Conservation (phyloP, 1,140 invertebrate species). For the Drosophila tristis region DNA sequence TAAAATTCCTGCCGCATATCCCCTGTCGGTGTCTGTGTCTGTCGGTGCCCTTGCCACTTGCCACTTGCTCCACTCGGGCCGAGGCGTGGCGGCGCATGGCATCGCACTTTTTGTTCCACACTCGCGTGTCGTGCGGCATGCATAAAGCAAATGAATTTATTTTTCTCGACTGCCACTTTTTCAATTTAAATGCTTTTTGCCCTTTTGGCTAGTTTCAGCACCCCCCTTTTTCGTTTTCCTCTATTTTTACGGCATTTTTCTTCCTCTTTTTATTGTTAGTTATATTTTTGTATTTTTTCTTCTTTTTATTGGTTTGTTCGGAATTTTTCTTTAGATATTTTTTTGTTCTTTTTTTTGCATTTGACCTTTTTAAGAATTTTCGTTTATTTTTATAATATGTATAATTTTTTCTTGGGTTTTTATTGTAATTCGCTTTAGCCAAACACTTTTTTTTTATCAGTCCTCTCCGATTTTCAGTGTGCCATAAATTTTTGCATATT, state of each 20-base stretch:
- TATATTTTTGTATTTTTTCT: too few relatives aligned
- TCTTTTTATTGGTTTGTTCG: neutral
- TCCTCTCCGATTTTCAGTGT: slow-evolving; percentile 26
- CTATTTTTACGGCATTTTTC: slow-evolving; percentile 6
- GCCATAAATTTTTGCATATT: slow-evolving; percentile 81
- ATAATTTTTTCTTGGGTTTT: too few relatives aligned
- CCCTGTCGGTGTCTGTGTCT: slow-evolving; percentile 24
- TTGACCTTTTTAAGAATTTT: neutral
- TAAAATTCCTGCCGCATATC: slow-evolving; percentile 76
- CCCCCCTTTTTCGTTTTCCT: slow-evolving; percentile 15
- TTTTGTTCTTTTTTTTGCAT: slow-evolving; percentile 1
- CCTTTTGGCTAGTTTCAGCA: slow-evolving; percentile 33
- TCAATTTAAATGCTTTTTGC: slow-evolving; percentile 69
- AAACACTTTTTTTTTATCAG: slow-evolving; percentile 40
- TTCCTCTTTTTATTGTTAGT: slow-evolving; percentile 28
- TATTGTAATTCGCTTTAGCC: slow-evolving; percentile 32
- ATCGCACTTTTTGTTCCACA: slow-evolving; percentile 9
- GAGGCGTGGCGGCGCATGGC: too few relatives aligned
- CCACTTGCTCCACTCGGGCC: slow-evolving; percentile 10
- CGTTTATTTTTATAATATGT: neutral
- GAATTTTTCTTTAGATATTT: too few relatives aligned
- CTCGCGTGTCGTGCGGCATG: slow-evolving; percentile 36
- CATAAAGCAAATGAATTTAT: slow-evolving; percentile 81
- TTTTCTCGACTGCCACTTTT: slow-evolving; percentile 61
- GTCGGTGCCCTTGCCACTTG: slow-evolving; percentile 54